Evolutionary conservation across 2,797 vertebrate genomes (phyloP).

Genomic region (Notoglanidium macrostoma): DNA sequence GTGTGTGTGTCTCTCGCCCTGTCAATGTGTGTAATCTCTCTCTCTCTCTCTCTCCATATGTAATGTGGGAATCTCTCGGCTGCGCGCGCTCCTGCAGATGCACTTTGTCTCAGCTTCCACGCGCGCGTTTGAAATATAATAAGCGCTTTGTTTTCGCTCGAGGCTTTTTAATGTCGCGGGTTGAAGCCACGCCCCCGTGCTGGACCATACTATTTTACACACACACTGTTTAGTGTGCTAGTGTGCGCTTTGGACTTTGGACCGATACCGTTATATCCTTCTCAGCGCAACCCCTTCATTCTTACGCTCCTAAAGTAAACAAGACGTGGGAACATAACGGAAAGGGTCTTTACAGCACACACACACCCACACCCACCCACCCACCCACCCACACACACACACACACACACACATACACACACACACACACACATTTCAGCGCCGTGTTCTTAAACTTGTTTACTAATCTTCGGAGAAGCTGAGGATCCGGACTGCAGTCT

Average conservation of each 20-base stretch:
- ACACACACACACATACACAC: neutral
- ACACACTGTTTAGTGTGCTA: neutral
- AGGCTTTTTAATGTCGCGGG: neutral
- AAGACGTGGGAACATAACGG: neutral
- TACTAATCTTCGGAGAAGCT: neutral
- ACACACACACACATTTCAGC: neutral
- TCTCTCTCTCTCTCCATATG: neutral
- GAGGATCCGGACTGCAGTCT: neutral
- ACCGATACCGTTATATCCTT: neutral
- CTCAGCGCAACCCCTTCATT: neutral
- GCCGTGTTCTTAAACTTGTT: neutral
- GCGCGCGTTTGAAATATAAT: neutral
- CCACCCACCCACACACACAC: neutral
- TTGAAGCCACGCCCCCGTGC: conserved; percentile 16
- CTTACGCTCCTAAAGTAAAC: neutral
- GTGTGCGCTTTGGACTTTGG: neutral
- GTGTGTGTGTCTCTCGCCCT: no score
- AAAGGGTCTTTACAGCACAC: neutral
- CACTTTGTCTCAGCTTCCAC: neutral
- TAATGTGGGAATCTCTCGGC: neutral
- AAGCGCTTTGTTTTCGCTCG: neutral
- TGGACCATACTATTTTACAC: neutral
- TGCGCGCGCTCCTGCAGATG: neutral
- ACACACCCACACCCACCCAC: neutral
- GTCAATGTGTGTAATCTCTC: neutral